Percentiles rank a stretch among this genome's conserved stretches.
phyloP scores from a whole-genome alignment of 2,797 vertebrate genomes.

The Rhyacichthys aspro region DNA sequence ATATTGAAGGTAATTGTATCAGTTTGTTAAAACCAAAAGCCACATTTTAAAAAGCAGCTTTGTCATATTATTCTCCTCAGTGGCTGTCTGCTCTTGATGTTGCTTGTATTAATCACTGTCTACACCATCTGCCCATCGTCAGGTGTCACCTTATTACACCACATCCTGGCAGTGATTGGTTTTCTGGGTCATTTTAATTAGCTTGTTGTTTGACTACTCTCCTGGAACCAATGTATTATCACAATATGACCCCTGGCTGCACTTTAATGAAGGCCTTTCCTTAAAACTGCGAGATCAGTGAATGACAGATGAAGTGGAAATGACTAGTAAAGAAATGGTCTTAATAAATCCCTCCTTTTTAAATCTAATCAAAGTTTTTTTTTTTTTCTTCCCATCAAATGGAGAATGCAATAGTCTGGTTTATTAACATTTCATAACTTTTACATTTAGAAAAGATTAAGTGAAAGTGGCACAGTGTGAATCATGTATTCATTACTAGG shows the following conservation, averaged over 20 bases:
- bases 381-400: too few species aligned
- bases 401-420: too few species aligned
- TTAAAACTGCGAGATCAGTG: constrained; percentile 10
- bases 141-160: constrained; percentile 27
- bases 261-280: constrained; percentile 22
- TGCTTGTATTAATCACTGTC: constrained; percentile 27
- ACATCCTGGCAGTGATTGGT: constrained; percentile 37
- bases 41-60: too few species aligned
- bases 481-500: too few species aligned
- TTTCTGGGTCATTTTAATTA: constrained; percentile 55
- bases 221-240: constrained; percentile 26
- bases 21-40: background rate
- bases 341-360: too few species aligned
- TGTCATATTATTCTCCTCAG: too few species aligned
- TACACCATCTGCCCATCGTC: constrained; percentile 29
- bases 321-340: too few species aligned
- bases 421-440: too few species aligned
- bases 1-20: background rate
- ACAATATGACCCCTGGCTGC: constrained; percentile 45
- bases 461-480: too few species aligned
- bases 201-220: constrained; percentile 54
- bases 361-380: too few species aligned
- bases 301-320: background rate
- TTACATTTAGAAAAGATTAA: too few species aligned
- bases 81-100: background rate